Evolutionary conservation across 2,888 invertebrate species (phyloP), one percentile per base, ranked within the genome.

Genomic region (Linnaemya tessellans): DNA sequence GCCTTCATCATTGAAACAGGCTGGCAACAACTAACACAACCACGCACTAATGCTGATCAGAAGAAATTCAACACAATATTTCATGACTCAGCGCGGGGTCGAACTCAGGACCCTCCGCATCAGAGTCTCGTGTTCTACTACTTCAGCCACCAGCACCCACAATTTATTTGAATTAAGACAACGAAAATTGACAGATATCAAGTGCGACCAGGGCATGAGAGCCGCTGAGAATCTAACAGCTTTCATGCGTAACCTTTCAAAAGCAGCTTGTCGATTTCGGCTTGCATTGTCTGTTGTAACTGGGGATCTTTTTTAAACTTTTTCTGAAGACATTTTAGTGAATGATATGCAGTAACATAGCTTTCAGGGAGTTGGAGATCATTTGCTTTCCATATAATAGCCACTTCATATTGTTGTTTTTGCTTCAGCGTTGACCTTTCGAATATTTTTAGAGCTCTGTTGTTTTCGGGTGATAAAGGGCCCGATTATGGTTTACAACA

Each of bases 241-340:
- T 58, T 73, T 18, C 30, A 15, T 49, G 60, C 68, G 9, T 70
- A 70, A 20, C 56, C 79, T 65, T 83, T 84, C 0, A 20, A 22
- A 20, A 80, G 18, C 41, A 87, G 68, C 51, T 84, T 84, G 30
- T 83, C 70, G n/a, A 87, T 83, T 78, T 83, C 83, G 9, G 41
- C 22, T 67, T 80, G 84, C 85, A 86, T 86, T 35, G 35, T 35
- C 8, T 35, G 35, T 35, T 35, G 35, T 35, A 35, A 8, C 35
- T 35, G 35, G 5, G 80, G 30, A 43, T 84, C 71, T 10, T 60
- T 80, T 49, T 64, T 84, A 18, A 86, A 84, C 54, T 84, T 86
- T 43, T 80, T 87, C 35, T 77, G 46, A 18, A 85, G 84, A 25
- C 85, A 87, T 68, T 75, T 68, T 9, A 80, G 51, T n/a, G 82